Percentiles rank a stretch among this genome's conserved stretches.
These are phyloP conservation scores for Leptopilina drosophilae DNA, from an alignment of 2,888 invertebrate species.

Conservation along the genomic window DNA sequence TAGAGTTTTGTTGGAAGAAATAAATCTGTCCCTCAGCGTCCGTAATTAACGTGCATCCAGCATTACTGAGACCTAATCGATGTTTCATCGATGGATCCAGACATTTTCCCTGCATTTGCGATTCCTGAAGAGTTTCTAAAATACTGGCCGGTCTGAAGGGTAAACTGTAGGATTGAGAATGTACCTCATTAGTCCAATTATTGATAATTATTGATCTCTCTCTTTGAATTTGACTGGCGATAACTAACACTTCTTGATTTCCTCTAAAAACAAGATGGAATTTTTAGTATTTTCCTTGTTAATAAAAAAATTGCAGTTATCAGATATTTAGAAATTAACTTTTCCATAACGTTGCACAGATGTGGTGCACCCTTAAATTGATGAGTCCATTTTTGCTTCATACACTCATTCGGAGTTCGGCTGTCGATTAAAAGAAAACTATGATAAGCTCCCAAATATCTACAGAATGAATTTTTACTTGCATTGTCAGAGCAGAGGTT, in stretches of 20 bases:
- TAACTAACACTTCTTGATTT: constrained; percentile 66
- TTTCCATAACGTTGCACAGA: constrained; percentile 74
- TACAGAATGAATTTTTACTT: constrained; percentile 66
- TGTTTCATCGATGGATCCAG: constrained; percentile 67
- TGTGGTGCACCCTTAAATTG: constrained; percentile 79
- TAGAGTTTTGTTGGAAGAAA: constrained; percentile 70
- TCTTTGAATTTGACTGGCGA: constrained; percentile 68
- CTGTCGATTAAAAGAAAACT: constrained; percentile 69
- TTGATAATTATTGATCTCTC: constrained; percentile 70
- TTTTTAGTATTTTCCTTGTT: neutral
- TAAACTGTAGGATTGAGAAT: constrained; percentile 65
- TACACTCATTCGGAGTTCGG: constrained; percentile 63
- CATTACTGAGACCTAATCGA: constrained; percentile 66
- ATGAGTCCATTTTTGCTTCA: constrained; percentile 80
- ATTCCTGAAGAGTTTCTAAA: constrained; percentile 65
- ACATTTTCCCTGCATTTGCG: constrained; percentile 68
- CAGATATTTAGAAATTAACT: constrained; percentile 61
- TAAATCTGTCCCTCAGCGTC: constrained; percentile 59
- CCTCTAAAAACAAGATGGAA: constrained; percentile 57
- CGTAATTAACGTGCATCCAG: constrained; percentile 62
- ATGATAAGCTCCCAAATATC: constrained; percentile 70
- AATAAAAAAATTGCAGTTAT: neutral
- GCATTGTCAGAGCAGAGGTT: constrained; percentile 62
- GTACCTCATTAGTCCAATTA: constrained; percentile 65
- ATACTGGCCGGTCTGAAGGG: constrained; percentile 68